Evolutionary conservation across 2,888 invertebrate species (phyloP), one percentile per base, ranked within the genome.

Genomic region (Ectemnius lituratus): DNA sequence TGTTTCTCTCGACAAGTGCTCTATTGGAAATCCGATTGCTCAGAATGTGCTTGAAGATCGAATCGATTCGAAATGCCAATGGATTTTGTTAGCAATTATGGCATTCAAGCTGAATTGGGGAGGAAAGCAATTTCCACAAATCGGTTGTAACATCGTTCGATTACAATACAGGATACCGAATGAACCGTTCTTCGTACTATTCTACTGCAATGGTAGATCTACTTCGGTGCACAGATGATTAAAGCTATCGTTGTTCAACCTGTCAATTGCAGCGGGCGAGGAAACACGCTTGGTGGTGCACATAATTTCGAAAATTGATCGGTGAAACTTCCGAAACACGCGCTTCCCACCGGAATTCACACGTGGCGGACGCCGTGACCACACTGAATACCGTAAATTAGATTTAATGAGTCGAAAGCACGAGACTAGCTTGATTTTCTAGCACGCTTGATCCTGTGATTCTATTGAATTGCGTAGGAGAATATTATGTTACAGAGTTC

Each of bases 281-380:
- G 56, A 63, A 63, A n/a, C 58, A 46, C 27, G 37, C 49, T 14
- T 70, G 57, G 16, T 47, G 66, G 57, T 14, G 27, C 69, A 49
- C 67, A 14, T 63, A 62, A 68, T 75, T 76, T 75, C 52, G 37
- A 61, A 70, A 67, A 76, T 70, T 67, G 70, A 75, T 75, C 56
- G 58, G 18, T n/a, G 28, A 14, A 52, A 52, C 28, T 68, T 65
- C 64, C 75, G 70, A 52, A 62, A 66, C 18, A 14, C 27, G 1
- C 14, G 46, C 16, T 45, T 45, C 14, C 47, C 67, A 46, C 37
- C 27, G 37, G 23, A 67, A 47, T 52, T 49, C 47, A 47, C 58
- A 13, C 56, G 46, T 23, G 52, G 47, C n/a, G 18, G 8, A 5
- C 37, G 37, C 37, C 0, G 1, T 2, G 37, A 11, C 11, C n/a